Percentiles rank a stretch among this genome's conserved stretches.
These are phyloP conservation scores for Napeogenes inachia DNA, from an alignment of 2,888 invertebrate genomes.

Conservation along the genomic window DNA sequence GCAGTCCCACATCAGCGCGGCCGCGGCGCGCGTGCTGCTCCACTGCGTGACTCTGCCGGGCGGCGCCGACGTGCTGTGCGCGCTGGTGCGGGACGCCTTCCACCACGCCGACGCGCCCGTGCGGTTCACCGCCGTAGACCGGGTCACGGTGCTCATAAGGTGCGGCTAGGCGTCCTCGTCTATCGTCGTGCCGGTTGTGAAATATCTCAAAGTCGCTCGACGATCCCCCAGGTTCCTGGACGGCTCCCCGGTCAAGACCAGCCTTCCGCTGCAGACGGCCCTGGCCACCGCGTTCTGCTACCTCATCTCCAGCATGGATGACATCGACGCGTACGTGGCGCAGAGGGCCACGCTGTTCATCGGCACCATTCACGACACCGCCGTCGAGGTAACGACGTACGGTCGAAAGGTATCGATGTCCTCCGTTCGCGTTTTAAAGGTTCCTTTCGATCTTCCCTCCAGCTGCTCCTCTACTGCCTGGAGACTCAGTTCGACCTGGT, in stretches of 20 bases:
- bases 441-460: slow-evolving; percentile 20
- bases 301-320: slow-evolving; percentile 96
- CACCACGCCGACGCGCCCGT: slow-evolving; percentile 92
- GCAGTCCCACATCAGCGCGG: slow-evolving; percentile 95
- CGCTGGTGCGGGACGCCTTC: slow-evolving; percentile 95
- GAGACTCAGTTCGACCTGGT: slow-evolving; percentile 99
- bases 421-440: background rate
- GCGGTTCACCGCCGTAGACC: slow-evolving; percentile 96
- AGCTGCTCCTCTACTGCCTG: slow-evolving; percentile 93
- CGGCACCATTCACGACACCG: slow-evolving; percentile 94
- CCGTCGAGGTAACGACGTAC: slow-evolving; percentile 81
- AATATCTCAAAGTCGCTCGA: background rate
- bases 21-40: slow-evolving; percentile 92
- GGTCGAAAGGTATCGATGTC: background rate
- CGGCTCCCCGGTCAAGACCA: slow-evolving; percentile 89
- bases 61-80: slow-evolving; percentile 97
- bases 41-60: slow-evolving; percentile 96
- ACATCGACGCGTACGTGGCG: slow-evolving; percentile 95
- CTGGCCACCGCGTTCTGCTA: slow-evolving; percentile 98
- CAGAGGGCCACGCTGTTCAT: slow-evolving; percentile 94
- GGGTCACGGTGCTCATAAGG: slow-evolving; percentile 93
- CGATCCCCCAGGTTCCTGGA: slow-evolving; percentile 86
- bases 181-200: too few species aligned
- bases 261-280: slow-evolving; percentile 91
- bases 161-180: slow-evolving; percentile 22